Base-by-base conservation (phyloP, 2,797 vertebrate genomes). In the Smutsia gigantea region DNA sequence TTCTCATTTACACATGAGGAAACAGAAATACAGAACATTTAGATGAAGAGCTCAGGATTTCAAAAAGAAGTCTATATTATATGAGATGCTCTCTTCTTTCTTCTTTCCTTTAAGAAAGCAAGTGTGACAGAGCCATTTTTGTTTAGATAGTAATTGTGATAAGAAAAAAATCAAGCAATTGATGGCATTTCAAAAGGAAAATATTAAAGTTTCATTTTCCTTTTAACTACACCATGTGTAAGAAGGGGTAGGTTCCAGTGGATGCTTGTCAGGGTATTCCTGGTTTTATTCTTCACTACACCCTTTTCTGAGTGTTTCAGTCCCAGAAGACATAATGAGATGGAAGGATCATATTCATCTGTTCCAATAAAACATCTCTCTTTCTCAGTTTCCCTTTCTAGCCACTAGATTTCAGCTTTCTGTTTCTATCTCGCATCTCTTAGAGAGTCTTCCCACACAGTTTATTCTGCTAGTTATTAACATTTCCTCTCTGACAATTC, bases 1-100 rank as follows among this genome's bases (percentile, higher is more conserved):
- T 88, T 87, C 34, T 97, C 71, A 91, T 87, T 96, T 96, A 72
- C 66, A 90, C 68, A 93, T 8, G n/a, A 96, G 51, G 81, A 96
- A 84, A 97, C 68, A 84, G 51, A 95, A 78, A 59, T 75, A 83
- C 4, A 92, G 55, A 93, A 71, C 8, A 72, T 37, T 61, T 59
- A 19, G 37, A 59, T 42, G 10, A 91, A n/a, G 42, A 66, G 18
- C 12, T 68, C 49, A 21, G 49, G 29, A 11, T 90, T 91, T 96
- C 61, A 88, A 94, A 88, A 93, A 63, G 8, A 92, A 78, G 9
- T 86, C 63, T 90, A 1, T 79, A 49, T 87, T 81, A 86, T 81
- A 86, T 57, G 51, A 90, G 66, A 68, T 17, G 7, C 11, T 87
- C 37, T 75, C 5, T 71, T 59, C 39, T 71, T 55, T 69, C 37